Conservation (phyloP, 2,797 vertebrate genomes). For the Botia almorhae region DNA sequence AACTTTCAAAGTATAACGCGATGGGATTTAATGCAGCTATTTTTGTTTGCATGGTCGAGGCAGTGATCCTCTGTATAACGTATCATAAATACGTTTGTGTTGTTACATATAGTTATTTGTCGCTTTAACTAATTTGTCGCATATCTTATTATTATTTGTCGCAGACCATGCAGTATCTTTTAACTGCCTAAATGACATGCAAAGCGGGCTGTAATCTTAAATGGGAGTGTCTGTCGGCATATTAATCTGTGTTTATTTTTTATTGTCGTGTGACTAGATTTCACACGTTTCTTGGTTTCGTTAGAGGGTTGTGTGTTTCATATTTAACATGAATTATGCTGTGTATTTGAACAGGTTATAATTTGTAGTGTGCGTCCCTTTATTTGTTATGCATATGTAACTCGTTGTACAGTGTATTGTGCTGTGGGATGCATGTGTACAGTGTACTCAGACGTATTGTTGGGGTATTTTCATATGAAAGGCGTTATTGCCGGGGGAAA, state of each 20-base stretch:
- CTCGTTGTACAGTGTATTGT: no score
- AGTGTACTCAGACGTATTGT: background rate
- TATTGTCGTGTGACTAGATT: background rate
- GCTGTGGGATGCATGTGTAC: background rate
- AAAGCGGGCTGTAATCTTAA: slow-evolving; percentile 17
- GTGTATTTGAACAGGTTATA: background rate
- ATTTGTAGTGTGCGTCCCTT: background rate
- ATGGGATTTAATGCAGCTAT: slow-evolving; percentile 5
- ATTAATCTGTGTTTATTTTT: background rate
- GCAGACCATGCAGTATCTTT: background rate
- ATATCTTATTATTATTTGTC: no score
- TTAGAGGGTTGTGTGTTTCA: background rate
- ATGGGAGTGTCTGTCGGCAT: background rate
- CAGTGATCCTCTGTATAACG: background rate
- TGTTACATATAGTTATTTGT: background rate
- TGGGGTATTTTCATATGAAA: slow-evolving; percentile 37
- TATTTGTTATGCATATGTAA: background rate
- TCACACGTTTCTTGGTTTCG: background rate
- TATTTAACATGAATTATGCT: background rate
- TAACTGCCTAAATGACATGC: slow-evolving; percentile 36
- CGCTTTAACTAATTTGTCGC: no score
- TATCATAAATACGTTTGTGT: background rate
- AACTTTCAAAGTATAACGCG: slow-evolving; percentile 8
- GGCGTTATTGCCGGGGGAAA: background rate
- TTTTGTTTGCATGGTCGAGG: slow-evolving; percentile 8